Conservation (phyloP, 2,888 invertebrate species). For the Mycalesis mineus region DNA sequence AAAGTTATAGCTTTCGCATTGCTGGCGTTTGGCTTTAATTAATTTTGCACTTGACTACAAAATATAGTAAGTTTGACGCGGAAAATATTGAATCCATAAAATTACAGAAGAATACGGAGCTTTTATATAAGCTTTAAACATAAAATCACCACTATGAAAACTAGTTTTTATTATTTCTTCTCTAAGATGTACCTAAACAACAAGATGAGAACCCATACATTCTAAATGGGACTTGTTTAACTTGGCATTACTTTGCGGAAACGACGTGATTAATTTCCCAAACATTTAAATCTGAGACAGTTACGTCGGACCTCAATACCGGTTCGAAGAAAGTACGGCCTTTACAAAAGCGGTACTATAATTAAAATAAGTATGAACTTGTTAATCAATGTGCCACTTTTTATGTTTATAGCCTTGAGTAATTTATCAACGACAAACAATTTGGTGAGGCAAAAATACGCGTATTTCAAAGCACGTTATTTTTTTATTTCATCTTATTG, state of each 20-base stretch:
- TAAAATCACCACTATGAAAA: no score
- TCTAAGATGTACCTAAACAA: not conserved
- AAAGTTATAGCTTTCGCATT: no score
- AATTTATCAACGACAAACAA: constrained; percentile 2
- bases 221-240: constrained; percentile 6
- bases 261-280: constrained; percentile 15
- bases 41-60: no score
- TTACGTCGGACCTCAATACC: constrained; percentile 12
- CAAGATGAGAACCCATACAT: not conserved
- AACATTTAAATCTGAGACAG: constrained; percentile 20
- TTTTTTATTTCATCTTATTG: no score
- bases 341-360: constrained; percentile 6
- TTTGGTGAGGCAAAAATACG: not conserved
- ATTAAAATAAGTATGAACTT: constrained; percentile 10
- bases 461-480: no score
- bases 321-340: constrained; percentile 17
- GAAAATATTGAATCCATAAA: no score
- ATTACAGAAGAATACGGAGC: no score
- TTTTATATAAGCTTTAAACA: no score
- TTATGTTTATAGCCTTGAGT: not conserved
- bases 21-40: no score
- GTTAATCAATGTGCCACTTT: constrained; percentile 7
- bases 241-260: constrained; percentile 12
- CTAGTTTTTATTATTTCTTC: not conserved
- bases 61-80: no score